Base-by-base conservation (phyloP, 1,140 invertebrate genomes). In the Megalonaias nervosa region DNA sequence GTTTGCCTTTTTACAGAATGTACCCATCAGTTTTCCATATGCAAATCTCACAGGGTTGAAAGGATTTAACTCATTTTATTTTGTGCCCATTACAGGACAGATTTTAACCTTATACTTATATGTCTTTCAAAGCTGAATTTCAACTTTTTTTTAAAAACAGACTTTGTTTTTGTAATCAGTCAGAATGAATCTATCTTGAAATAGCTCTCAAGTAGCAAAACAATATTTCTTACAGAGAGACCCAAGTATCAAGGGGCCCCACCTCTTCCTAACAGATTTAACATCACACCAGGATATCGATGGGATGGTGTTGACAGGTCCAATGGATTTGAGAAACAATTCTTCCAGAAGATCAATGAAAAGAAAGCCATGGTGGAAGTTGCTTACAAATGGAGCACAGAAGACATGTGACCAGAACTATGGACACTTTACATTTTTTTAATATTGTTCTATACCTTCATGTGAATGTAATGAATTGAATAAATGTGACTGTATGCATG, bases 261-360 rank as follows among this genome's bases (percentile, higher is more conserved):
- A 14, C 90, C 93, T 60, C 94, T 95, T 60, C 96, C 96, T 61
- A 99, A 99, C 92, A 93, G 98, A 15, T 99, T 95, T 92, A 93
- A 94, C 60, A 98, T 99, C 76, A 91, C 92, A 67, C 98, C 98
- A 0, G 98, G 98, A 0, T 95, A 97, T 90, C 92, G 97, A 59
- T 99, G 98, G 98, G 98, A 99, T 91, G 98, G 98, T 1, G 98
- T 99, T 0, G 97, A 99, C 87, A 91, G 98, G 31, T 99, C 97
- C 9, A 99, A 96, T 92, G 98, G 98, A 0, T 99, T 98, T 90
- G 98, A 99, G 89, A 95, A 95, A 85, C 94, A 96, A 87, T 95
- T 94, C 92, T 97, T 98, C 89, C 93, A 94, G 21, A 93, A 94
- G 38, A 93, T 94, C 81, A 96, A 95, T 84, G 93, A 94, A 12